These are phyloP conservation scores for Cebus imitator DNA, from an alignment of 2,113 vertebrate species.

Conservation along the genomic window DNA sequence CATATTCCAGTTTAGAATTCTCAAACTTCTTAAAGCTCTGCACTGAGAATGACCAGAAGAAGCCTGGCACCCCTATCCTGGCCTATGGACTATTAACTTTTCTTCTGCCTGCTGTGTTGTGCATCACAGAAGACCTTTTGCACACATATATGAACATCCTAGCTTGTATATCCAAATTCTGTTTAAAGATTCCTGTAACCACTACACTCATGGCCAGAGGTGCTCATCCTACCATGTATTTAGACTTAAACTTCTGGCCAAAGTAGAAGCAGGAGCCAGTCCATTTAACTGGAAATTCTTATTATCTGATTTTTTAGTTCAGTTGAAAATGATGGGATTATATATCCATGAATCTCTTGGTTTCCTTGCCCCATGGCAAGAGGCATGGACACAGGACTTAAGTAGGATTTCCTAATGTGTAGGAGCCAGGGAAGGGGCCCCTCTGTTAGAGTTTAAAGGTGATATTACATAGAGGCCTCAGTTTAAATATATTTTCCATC, in stretches of 20 bases:
- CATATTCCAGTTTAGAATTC: neutral
- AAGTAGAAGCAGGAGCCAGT: neutral
- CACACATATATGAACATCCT: neutral
- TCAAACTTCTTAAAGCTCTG: neutral
- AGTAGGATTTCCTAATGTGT: neutral
- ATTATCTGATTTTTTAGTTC: neutral
- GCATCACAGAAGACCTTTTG: neutral
- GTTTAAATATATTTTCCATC: neutral
- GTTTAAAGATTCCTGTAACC: neutral
- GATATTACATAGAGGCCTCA: rapidly evolving
- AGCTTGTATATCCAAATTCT: neutral
- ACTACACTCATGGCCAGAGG: neutral
- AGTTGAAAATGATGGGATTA: neutral
- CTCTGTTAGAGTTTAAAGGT: neutral
- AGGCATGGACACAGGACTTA: neutral
- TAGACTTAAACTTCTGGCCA: neutral
- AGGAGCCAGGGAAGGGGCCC: rapidly evolving
- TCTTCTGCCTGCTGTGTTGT: neutral
- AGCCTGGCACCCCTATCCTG: neutral
- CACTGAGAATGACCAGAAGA: neutral
- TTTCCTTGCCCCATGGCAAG: neutral
- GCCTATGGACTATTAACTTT: neutral
- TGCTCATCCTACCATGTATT: neutral
- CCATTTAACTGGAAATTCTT: neutral
- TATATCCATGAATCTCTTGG: neutral